A percentile compares a stretch with the other conserved stretches of the same genome.
These are phyloP conservation scores for Periophthalmus modestus DNA, from an alignment of 2,113 vertebrate species.

Conservation along the genomic window DNA sequence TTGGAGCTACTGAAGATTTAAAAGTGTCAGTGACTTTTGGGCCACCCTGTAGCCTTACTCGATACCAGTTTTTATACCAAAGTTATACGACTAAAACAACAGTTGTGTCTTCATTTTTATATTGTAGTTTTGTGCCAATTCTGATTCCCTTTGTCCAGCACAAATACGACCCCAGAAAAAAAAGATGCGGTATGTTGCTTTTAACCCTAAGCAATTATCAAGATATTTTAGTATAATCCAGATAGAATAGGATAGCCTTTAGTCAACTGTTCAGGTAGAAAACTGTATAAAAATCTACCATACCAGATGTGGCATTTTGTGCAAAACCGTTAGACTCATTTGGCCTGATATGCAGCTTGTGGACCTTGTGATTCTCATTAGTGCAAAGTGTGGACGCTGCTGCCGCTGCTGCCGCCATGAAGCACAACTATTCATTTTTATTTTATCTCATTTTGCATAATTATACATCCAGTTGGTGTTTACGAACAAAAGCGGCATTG, in stretches of 20 bases:
- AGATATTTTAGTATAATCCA: too few relatives aligned
- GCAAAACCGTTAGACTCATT: background rate
- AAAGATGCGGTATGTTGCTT: too few relatives aligned
- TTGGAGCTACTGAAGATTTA: too few relatives aligned
- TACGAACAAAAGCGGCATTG: constrained; percentile 10
- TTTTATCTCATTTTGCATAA: constrained; percentile 10
- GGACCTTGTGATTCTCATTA: constrained; percentile 1
- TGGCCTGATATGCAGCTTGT: background rate
- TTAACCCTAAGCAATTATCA: too few relatives aligned
- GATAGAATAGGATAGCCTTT: background rate
- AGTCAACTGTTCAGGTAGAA: background rate
- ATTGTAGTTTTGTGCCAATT: too few relatives aligned
- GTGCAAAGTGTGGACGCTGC: background rate
- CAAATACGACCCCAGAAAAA: too few relatives aligned
- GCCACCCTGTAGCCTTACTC: too few relatives aligned
- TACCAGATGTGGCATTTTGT: background rate
- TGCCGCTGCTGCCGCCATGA: background rate
- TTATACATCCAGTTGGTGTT: constrained; percentile 2
- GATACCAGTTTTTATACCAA: too few relatives aligned
- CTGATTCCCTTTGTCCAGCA: too few relatives aligned
- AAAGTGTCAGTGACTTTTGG: too few relatives aligned
- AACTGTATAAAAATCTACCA: background rate
- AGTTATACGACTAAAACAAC: too few relatives aligned
- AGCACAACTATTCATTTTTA: constrained; percentile 1
- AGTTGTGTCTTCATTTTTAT: too few relatives aligned